Conservation (phyloP, 2,797 vertebrate genomes). For the Rhadinocentrus ornatus region DNA sequence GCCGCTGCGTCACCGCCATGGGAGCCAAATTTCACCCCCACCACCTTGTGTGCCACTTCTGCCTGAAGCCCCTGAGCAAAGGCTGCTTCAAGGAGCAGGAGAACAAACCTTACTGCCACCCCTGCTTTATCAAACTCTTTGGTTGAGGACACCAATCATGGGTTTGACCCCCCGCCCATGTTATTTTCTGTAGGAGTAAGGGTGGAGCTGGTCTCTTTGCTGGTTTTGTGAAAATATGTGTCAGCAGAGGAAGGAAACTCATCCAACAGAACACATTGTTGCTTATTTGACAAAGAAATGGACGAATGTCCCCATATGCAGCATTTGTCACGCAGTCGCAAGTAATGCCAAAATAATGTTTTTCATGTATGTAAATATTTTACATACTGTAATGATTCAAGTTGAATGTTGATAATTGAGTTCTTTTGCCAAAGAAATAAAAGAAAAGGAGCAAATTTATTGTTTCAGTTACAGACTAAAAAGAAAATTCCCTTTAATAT, state of each 20-base stretch:
- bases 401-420: constrained; percentile 60
- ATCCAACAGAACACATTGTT: constrained; percentile 28
- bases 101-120: constrained; percentile 93
- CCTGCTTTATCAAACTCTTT: constrained; percentile 92
- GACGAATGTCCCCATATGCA: constrained; percentile 2
- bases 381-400: constrained; percentile 65
- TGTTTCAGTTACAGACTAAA: constrained; percentile 46
- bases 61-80: constrained; percentile 91
- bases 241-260: constrained; percentile 14
- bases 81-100: constrained; percentile 95
- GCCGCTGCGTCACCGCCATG: constrained; percentile 93
- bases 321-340: constrained; percentile 12
- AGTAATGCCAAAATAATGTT: constrained; percentile 38
- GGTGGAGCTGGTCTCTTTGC: constrained; percentile 73
- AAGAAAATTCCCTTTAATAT: constrained; percentile 73
- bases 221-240: constrained; percentile 45
- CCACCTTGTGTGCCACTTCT: constrained; percentile 94
- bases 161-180: neutral
- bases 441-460: constrained; percentile 37
- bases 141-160: constrained; percentile 73
- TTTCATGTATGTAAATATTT: constrained; percentile 56
- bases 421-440: constrained; percentile 66
- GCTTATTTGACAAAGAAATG: constrained; percentile 35
- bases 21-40: constrained; percentile 93
- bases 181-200: constrained; percentile 44